Conservation (phyloP, 2,888 invertebrate genomes). For the Drosophila ochracea region DNA sequence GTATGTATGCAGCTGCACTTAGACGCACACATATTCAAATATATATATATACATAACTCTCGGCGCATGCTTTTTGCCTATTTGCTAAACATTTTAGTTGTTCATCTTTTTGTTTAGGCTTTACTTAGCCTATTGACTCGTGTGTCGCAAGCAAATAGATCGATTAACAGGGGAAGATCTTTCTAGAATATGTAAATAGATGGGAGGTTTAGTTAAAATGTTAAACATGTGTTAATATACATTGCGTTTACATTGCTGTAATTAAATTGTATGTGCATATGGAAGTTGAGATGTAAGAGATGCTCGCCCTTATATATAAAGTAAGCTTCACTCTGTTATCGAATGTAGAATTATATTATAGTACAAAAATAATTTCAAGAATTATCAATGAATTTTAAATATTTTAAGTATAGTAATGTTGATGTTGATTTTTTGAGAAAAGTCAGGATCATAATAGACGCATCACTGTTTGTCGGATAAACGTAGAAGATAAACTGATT, state of each 20-base stretch:
- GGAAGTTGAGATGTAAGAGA: not conserved
- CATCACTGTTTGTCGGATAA: not conserved
- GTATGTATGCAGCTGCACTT: not conserved
- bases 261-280: not conserved
- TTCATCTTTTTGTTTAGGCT: slow-evolving; percentile 46
- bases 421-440: no score
- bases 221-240: not conserved
- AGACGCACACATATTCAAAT: not conserved
- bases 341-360: not conserved
- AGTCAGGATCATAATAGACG: not conserved
- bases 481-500: no score
- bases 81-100: slow-evolving; percentile 57
- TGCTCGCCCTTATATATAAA: no score
- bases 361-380: not conserved
- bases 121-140: slow-evolving; percentile 44
- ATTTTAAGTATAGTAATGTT: not conserved
- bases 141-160: slow-evolving; percentile 54
- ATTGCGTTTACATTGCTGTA: not conserved
- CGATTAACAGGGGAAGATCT: slow-evolving; percentile 6
- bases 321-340: no score
- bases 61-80: slow-evolving; percentile 32
- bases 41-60: not conserved
- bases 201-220: not conserved
- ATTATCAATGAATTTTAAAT: not conserved
- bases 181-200: not conserved